Evolutionary conservation across 2,797 vertebrate genomes (phyloP).

Genomic region (Sebastes wilsoni): DNA sequence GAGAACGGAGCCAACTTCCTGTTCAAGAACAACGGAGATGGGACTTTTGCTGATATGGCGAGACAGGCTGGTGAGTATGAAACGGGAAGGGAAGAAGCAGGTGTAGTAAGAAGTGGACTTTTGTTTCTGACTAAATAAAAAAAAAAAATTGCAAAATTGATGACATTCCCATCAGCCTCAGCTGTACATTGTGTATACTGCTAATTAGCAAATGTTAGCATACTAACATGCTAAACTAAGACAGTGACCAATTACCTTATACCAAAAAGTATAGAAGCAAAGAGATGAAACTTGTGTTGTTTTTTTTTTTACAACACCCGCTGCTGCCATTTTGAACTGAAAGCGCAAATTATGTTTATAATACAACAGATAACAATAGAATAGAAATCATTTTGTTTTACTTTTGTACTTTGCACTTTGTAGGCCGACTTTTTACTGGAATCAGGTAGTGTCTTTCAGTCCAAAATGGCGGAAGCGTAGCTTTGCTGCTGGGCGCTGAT

Average conservation of each 20-base stretch:
- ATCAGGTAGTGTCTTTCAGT: too few species aligned
- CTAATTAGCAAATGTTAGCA: not conserved
- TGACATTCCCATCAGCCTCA: not conserved
- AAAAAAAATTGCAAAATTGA: not conserved
- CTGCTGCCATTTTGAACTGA: too few species aligned
- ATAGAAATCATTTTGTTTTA: too few species aligned
- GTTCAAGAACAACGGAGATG: slow-evolving; percentile 91
- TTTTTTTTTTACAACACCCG: too few species aligned
- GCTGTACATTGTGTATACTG: not conserved
- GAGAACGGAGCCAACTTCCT: slow-evolving; percentile 96
- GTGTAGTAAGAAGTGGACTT: not conserved
- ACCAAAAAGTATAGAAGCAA: not conserved
- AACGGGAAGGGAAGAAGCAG: not conserved
- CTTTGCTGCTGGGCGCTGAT: too few species aligned
- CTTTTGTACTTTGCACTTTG: too few species aligned
- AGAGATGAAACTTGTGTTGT: too few species aligned
- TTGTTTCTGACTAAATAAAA: not conserved
- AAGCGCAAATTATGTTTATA: too few species aligned
- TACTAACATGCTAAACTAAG: not conserved
- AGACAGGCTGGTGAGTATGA: slow-evolving; percentile 82
- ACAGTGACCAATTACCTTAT: not conserved
- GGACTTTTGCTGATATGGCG: slow-evolving; percentile 88
- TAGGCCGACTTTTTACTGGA: too few species aligned
- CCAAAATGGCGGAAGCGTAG: not conserved
- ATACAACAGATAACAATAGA: too few species aligned